Base-by-base conservation (phyloP, 1,140 invertebrate genomes). In the Drosophila takahashii region DNA sequence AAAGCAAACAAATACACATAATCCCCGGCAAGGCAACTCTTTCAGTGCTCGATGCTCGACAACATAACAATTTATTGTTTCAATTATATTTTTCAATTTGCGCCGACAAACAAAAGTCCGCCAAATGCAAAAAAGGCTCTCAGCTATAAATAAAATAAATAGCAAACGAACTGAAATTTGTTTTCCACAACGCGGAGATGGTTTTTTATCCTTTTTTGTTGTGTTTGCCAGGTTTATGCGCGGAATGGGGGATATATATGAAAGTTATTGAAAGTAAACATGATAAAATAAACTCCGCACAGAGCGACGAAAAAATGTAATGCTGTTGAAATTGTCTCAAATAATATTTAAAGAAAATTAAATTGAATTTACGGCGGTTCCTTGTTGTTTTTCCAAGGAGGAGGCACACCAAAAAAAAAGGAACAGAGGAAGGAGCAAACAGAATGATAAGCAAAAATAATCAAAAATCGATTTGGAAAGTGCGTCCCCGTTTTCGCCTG, bases 321-420 rank as follows among this genome's bases (percentile, higher is more conserved):
- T 83, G 83, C 75, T 73, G 73, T 64, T 52, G 41, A 87, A 87
- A 84, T 87, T 87, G 79, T 83, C 84, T 89, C 84, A 87, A 89
- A 89, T 87, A 83, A 89, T 89, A 84, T 89, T 89, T 89, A 89
- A 70, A 84, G 84, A 89, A 89, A 89, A 89, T 89, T 89, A 89
- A 89, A 89, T 89, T 89, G 85, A 89, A 89, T 89, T 89, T 89
- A 79, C 84, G 53, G 34, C 69, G 61, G 65, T 75, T 78, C 60
- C 39, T 58, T 75, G 70, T 73, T 42, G 47, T 52, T 70, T 27
- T 53, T 45, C 15, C 42, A 10, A 1, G 10, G 44, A 26, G 15
- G 18, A 6, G 16, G 7, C 3, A 22, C 22, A 22, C 22, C 22
- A 5, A 15, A 15, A 9, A 11, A 41, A 47, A 39, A 10, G 6